A percentile compares a stretch with the other conserved stretches of the same genome.
Conservation (phyloP, 2,113 vertebrate genomes). For the Epinephelus moara region DNA sequence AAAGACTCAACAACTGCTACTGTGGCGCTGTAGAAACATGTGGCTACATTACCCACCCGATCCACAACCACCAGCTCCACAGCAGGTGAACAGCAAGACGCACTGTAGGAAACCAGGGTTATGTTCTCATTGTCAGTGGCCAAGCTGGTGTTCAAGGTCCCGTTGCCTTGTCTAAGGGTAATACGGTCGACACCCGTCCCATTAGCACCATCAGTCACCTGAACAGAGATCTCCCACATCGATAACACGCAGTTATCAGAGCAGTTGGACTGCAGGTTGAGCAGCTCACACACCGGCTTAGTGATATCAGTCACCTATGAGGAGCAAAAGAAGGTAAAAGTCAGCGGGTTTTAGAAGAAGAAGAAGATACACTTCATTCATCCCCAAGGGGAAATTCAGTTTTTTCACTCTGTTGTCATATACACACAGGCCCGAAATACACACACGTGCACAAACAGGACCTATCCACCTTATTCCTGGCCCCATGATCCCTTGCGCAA, state of each 20-base stretch:
- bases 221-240: constrained; percentile 59
- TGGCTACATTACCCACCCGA: constrained; percentile 70
- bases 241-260: constrained; percentile 29
- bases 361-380: no score
- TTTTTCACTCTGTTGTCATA: no score
- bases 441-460: no score
- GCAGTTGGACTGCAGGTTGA: constrained; percentile 47
- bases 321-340: not conserved
- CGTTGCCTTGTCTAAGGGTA: constrained; percentile 65
- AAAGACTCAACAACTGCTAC: not conserved
- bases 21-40: constrained; percentile 59
- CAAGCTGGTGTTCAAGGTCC: constrained; percentile 64
- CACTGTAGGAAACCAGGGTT: constrained; percentile 67
- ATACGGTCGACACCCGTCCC: constrained; percentile 69
- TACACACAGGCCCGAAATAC: no score
- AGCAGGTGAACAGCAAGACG: constrained; percentile 70
- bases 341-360: not conserved
- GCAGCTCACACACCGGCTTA: constrained; percentile 45
- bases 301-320: constrained; percentile 64
- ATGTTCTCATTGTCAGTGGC: constrained; percentile 14
- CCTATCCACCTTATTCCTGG: no score
- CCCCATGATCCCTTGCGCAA: no score
- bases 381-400: no score
- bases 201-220: constrained; percentile 55
- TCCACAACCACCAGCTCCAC: constrained; percentile 75